Evolutionary conservation across 2,888 invertebrate species (phyloP).

Genomic region (Machimus rusticus): DNA sequence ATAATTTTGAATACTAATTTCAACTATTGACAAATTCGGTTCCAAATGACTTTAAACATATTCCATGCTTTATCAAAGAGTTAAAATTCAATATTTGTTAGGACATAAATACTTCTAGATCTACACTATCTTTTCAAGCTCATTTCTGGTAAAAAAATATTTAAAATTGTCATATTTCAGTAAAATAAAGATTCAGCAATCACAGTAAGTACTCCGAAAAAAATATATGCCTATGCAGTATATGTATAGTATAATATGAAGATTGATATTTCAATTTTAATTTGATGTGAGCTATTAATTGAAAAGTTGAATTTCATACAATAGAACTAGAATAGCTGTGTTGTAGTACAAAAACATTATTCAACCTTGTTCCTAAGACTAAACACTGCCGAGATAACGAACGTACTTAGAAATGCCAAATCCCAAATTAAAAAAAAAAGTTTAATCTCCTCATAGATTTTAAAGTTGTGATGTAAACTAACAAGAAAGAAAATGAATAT

Average conservation of each 20-base stretch:
- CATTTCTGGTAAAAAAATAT: too few relatives aligned
- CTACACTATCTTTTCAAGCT: too few relatives aligned
- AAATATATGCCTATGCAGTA: background rate
- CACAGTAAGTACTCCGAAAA: background rate
- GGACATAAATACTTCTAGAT: too few relatives aligned
- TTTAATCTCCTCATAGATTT: conserved; percentile 7
- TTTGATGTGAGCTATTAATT: background rate
- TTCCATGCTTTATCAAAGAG: too few relatives aligned
- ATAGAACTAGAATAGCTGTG: background rate
- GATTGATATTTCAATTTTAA: background rate
- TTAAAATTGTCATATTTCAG: background rate
- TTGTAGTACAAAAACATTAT: background rate
- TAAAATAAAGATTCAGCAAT: background rate
- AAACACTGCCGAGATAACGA: background rate
- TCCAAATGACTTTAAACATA: too few relatives aligned
- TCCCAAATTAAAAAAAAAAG: background rate
- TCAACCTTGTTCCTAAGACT: background rate
- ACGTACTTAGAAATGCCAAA: background rate
- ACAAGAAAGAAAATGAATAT: background rate
- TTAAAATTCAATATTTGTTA: too few relatives aligned
- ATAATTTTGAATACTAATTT: too few relatives aligned
- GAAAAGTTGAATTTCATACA: background rate
- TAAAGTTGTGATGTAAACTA: conserved; percentile 25
- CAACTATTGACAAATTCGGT: too few relatives aligned
- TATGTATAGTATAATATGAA: too few relatives aligned